Base-by-base conservation (phyloP, 2,888 invertebrate genomes). In the Antheraea assamensis region DNA sequence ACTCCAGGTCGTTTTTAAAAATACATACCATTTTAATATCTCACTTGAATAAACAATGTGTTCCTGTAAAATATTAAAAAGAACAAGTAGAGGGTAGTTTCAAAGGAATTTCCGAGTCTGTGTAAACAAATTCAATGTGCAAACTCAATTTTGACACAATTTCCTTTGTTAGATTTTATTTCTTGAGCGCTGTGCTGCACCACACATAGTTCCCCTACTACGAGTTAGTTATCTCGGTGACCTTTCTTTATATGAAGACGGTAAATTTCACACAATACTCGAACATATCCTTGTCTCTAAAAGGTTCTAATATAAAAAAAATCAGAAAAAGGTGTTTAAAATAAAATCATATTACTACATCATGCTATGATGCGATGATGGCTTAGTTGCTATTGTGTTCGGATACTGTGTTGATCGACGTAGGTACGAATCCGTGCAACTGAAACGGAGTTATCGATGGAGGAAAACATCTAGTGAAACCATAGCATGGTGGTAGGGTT, bases 131-230 rank as follows among this genome's bases (percentile, higher is more conserved):
- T 73, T 73, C 55, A 58, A 73, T 73, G 58, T 58, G 35, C 58
- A 76, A 75, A 78, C 74, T 76, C 71, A 74, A 76, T 78, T 76
- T 73, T 72, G 72, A 66, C 70, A 74, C 75, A 75, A 75, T 76
- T 75, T 76, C 74, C 76, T 76, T 78, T 76, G 75, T 76, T 70
- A 58, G 35, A 73, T 73, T 72, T 35, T 72, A 49, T 58, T 58
- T 73, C 55, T 47, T 49, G 66, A 72, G 72, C 61, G 61, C 24
- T 68, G 21, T 35, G n/a, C 35, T 35, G 68, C 21, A 35, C 68
- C 68, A 68, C 64, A 72, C 64, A 42, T 42, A 35, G 58, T 4
- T 13, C 58, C 47, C 47, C 72, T 72, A 72, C 66, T 27, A 66
- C 47, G 64, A 66, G 49, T 21, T 47, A 47, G 31, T 21, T 19